Evolutionary conservation across 1,140 invertebrate species (phyloP).

Genomic region (Drosophila triauraria): DNA sequence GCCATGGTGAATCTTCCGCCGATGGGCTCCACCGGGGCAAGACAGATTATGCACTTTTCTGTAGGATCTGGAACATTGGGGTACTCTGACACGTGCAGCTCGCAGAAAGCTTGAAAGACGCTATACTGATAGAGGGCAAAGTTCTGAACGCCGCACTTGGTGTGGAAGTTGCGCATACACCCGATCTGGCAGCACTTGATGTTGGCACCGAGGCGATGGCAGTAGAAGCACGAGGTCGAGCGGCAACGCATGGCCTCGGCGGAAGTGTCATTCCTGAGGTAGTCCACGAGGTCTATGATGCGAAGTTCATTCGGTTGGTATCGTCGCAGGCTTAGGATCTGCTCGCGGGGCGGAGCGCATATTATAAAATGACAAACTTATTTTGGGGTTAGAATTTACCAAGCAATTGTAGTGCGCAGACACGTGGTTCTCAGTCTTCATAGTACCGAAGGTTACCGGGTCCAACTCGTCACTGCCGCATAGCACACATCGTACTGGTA

Average conservation of each 20-base stretch:
- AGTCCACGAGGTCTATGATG: slow-evolving; percentile 7
- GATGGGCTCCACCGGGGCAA: neutral
- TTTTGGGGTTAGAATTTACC: slow-evolving; percentile 7
- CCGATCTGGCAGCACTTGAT: slow-evolving; percentile 27
- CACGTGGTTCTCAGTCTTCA: neutral
- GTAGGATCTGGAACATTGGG: neutral
- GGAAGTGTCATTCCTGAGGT: slow-evolving; percentile 36
- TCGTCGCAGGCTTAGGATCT: slow-evolving; percentile 52
- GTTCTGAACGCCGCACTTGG: slow-evolving; percentile 37
- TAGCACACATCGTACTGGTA: neutral
- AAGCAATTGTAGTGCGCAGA: slow-evolving; percentile 48
- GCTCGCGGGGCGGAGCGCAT: neutral
- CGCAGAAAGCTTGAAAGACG: slow-evolving; percentile 43
- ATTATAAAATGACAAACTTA: no score
- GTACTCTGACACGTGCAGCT: slow-evolving; percentile 5
- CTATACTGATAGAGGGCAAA: slow-evolving; percentile 29
- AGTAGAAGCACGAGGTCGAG: slow-evolving; percentile 28
- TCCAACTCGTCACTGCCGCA: neutral
- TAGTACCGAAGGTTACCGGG: neutral
- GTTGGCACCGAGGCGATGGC: slow-evolving; percentile 33
- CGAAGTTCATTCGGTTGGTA: slow-evolving; percentile 25
- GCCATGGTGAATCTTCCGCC: slow-evolving; percentile 7
- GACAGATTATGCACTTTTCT: slow-evolving; percentile 37
- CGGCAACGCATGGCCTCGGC: slow-evolving; percentile 22
- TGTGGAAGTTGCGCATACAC: slow-evolving; percentile 46